phyloP scores from a whole-genome alignment of 1,140 invertebrate species.

The Drosophila ogumai region DNA sequence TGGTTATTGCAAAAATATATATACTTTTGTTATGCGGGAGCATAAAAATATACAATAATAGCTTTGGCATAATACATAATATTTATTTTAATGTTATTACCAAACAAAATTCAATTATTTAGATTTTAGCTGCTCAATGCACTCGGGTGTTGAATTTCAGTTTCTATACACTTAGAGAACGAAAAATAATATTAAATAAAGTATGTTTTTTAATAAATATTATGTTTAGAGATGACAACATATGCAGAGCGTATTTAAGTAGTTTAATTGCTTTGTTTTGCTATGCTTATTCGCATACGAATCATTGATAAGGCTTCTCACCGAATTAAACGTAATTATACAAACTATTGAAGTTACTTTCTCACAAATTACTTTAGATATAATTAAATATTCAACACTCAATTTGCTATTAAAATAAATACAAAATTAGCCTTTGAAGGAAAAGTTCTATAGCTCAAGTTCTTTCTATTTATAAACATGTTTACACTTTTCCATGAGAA shows the following conservation, averaged over 20 bases:
- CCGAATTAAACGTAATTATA: background rate
- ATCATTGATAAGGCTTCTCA: background rate
- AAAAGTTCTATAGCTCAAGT: too few relatives aligned
- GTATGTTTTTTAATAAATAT: background rate
- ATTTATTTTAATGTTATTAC: conserved; percentile 3
- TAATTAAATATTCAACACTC: background rate
- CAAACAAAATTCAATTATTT: background rate
- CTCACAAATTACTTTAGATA: background rate
- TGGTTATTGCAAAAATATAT: background rate
- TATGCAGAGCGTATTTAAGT: too few relatives aligned
- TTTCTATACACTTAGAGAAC: background rate
- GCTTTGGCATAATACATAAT: background rate
- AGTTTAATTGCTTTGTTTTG: background rate
- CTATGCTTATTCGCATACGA: background rate
- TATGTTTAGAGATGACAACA: background rate
- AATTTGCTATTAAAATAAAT: too few relatives aligned
- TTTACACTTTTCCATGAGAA: too few relatives aligned
- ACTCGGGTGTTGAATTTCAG: too few relatives aligned
- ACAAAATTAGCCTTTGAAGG: too few relatives aligned
- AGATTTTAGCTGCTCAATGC: background rate
- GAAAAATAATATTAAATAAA: too few relatives aligned
- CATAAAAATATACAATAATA: background rate
- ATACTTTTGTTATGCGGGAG: background rate
- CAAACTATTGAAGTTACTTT: background rate
- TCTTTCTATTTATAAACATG: too few relatives aligned